A percentile compares a stretch with the other conserved stretches of the same genome.
Conservation (phyloP, 2,113 vertebrate species). For the Leucopsar rothschildi region DNA sequence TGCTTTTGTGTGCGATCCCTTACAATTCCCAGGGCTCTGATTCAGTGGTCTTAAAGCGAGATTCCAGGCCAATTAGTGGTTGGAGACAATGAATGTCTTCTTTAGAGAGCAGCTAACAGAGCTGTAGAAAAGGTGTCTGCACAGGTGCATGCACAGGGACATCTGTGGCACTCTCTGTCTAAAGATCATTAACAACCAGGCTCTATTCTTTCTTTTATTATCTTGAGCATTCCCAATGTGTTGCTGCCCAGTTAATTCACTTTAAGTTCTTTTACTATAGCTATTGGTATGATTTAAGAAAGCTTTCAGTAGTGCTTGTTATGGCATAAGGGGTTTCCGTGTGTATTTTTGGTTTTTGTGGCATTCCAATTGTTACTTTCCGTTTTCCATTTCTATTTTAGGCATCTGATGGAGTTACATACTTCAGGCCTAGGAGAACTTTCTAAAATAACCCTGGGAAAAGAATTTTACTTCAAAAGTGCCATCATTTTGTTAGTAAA, state of each 20-base stretch:
- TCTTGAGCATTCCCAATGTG: background rate
- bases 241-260: background rate
- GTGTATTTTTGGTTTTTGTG: background rate
- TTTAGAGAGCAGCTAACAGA: background rate
- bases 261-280: background rate
- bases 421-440: background rate
- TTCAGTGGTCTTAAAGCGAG: conserved; percentile 18
- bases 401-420: background rate
- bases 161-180: background rate
- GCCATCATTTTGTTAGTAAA: background rate
- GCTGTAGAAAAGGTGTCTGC: background rate
- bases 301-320: background rate
- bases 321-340: background rate
- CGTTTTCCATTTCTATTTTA: background rate
- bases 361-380: background rate
- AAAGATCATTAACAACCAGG: background rate
- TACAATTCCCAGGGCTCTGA: conserved; percentile 17
- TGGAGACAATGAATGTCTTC: background rate
- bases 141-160: background rate
- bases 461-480: background rate
- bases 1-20: conserved; percentile 43
- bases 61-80: conserved; percentile 23
- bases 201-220: background rate
- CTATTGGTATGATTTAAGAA: background rate
- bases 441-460: background rate